Evolutionary conservation across 2,888 invertebrate species (phyloP), one percentile per base, ranked within the genome.

Genomic region (Pinctada fucata): DNA sequence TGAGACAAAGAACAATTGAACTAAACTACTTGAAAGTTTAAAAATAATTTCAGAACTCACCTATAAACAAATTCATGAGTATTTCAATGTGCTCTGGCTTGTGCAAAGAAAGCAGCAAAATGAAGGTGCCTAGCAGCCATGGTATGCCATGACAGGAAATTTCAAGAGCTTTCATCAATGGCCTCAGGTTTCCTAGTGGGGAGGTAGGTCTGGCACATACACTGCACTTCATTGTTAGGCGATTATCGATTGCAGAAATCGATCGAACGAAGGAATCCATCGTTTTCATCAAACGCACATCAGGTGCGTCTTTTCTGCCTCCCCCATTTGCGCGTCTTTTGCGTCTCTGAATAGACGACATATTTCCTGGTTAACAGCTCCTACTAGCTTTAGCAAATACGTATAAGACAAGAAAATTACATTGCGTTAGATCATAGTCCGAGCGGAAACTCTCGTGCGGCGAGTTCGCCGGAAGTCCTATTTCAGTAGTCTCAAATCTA

Each of bases 141-240:
- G 96, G 95, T 72, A 97, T 94, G 6, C 97, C 97, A 93, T 98
- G 97, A 89, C 97, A 97, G 4, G 97, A 96, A 84, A 96, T 94
- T 92, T 95, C 95, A n/a, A 95, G 88, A 8, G 92, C 77, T 88
- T 93, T 93, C 90, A 94, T 93, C 82, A 94, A 91, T 1, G 93
- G 91, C 83, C 93, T 91, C 45, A 89, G 65, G 51, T 79, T 47
- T 47, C 88, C 87, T 67, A 87, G 74, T 0, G 83, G 65, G 0
- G 89, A 86, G 16, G 85, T 86, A 72, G 83, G 83, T 68, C 85
- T 82, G 10, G 90, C 89, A 85, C 90, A 91, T 0, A 91, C 76
- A 47, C 88, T 86, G 66, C 86, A 83, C 51, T 77, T 75, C 51
- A 76, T 63, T 50, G 80, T 80, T 31, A 80, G 58, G 10, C 74